Evolutionary conservation across 1,140 invertebrate genomes (phyloP), one percentile per base, ranked within the genome.

Genomic region (Cydia strobilella): DNA sequence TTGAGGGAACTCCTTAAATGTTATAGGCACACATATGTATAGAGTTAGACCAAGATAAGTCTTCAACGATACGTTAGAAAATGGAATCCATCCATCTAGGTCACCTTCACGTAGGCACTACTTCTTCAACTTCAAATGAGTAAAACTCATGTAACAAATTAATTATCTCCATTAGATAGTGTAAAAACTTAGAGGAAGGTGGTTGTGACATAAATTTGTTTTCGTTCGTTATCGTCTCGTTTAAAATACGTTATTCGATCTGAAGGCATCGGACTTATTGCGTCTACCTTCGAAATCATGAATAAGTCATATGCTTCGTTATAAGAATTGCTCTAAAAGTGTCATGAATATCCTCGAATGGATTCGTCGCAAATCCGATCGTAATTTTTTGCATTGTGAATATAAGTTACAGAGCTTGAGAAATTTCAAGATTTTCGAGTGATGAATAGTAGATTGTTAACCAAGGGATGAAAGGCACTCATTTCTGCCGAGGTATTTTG

Each of bases 261-360:
- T 76, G 78, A 85, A 85, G 82, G 80, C 80, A 85, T 81, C 77
- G 76, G 83, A 84, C 83, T 86, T 84, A 83, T 83, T 85, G 82
- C 82, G 80, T 88, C 85, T 82, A 85, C 85, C 84, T 83, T 83
- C 78, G 76, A 84, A 81, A 86, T 79, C 78, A 91, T 91, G 89
- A 91, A 91, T 91, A 91, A 91, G 80, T 90, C 89, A 91, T 90
- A 84, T 81, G 77, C 82, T 85, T 90, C 88, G 87, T 90, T 90
- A 90, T 84, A 86, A 88, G 83, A 85, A 86, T 85, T 78, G 85
- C 83, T 85, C 77, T 88, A 82, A 87, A 88, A 88, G 76, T 72
- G 71, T 27, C 74, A 76, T 73, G 76, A 80, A 78, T 76, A 76
- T 72, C 39, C 23, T 54, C 20, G 20, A 18, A 82, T 83, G 83